Percentiles rank a stretch among this genome's conserved stretches.
Conservation (phyloP, 2,113 vertebrate species). For the Peromyscus polionotus region DNA sequence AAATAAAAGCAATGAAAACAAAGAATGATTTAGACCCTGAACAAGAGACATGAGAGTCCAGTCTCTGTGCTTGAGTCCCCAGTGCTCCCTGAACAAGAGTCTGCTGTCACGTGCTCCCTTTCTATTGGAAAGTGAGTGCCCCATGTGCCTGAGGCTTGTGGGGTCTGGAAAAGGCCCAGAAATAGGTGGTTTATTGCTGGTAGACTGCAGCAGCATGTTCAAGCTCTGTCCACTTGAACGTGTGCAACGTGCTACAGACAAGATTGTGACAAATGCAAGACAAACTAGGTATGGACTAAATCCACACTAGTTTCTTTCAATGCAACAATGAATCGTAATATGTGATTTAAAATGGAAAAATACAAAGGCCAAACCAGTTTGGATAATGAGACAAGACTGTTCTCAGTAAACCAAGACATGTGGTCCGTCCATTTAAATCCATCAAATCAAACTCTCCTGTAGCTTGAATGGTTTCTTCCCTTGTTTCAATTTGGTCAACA, state of each 20-base stretch:
- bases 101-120: neutral
- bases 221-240: neutral
- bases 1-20: conserved; percentile 22
- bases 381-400: neutral
- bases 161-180: neutral
- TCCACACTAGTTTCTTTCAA: neutral
- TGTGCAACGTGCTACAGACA: neutral
- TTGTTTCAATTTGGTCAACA: neutral
- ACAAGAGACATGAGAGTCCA: too few relatives aligned
- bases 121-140: neutral
- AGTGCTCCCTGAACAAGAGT: neutral
- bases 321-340: neutral
- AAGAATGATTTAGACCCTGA: neutral
- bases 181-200: neutral
- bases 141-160: neutral
- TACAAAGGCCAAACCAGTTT: neutral
- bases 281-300: neutral
- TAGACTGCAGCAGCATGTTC: neutral
- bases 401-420: neutral
- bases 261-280: neutral
- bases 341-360: neutral
- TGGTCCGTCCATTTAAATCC: neutral
- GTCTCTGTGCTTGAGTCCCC: neutral
- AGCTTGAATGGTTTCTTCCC: neutral
- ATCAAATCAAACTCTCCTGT: neutral